Base-by-base conservation (phyloP, 1,140 invertebrate genomes). In the Parapsyche elsis region DNA sequence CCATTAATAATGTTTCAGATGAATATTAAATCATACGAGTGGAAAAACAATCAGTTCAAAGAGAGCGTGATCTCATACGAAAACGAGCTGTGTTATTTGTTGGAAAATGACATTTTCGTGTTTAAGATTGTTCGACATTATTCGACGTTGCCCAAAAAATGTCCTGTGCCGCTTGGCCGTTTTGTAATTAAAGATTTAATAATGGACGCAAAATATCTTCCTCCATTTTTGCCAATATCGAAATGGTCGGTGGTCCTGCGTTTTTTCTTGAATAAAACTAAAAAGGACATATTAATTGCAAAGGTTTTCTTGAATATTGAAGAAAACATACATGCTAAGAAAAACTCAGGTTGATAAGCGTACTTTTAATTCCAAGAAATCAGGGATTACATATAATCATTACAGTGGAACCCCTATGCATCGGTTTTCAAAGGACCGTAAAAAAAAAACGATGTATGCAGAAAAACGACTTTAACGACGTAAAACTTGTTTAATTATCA, bases 21-120 rank as follows among this genome's bases (percentile, higher is more conserved):
- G 75, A 64, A 77, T 19, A n/a, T 77, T 0, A 77, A 77, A 64
- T 77, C 75, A 5, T 77, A 64, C 44, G 75, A 77, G 45, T 77
- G 75, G 75, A 77, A 77, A 23, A 53, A 77, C 23, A 77, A 77
- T 45, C 75, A 77, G 64, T 77, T 53, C 38, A 77, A 77, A 77
- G 75, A 77, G 44, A 77, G 75, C 19, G n/a, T 77, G 1, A 77
- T 77, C 10, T 44, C 75, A 16, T 77, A 77, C 45, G 59, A 77
- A 77, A 77, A 64, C 44, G 57, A 77, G 44, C 23, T 77, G 44
- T 77, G 75, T 21, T 9, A 77, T 64, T 44, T 77, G 10, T 16
- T 77, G 59, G 26, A 30, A 21, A 30, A 77, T 44, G 75, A 77
- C 38, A 30, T 64, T 16, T 77, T 77, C 26, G 75, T 77, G 1